Percentiles rank a stretch among this genome's conserved stretches.
Conservation (phyloP, 2,113 vertebrate genomes). For the Phalacrocorax pelagicus region DNA sequence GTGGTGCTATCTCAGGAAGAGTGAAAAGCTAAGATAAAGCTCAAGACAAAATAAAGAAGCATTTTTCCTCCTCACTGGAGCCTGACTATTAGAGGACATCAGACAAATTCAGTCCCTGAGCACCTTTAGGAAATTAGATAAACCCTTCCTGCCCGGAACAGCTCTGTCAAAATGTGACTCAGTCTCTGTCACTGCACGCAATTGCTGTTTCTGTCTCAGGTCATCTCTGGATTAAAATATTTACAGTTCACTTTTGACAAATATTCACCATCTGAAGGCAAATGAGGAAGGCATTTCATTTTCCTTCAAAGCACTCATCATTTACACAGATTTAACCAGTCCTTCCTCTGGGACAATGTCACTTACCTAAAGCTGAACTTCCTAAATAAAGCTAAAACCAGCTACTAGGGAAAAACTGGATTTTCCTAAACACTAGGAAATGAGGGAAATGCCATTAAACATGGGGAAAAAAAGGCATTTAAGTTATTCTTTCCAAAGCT, state of each 20-base stretch:
- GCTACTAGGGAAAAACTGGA: not conserved
- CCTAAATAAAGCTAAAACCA: not conserved
- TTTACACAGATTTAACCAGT: not conserved
- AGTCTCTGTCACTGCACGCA: not conserved
- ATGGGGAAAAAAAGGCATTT: not conserved
- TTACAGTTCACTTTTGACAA: conserved; percentile 8
- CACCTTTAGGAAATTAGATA: conserved; percentile 11
- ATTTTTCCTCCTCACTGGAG: not conserved
- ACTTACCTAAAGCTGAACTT: not conserved
- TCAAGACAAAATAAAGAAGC: not conserved
- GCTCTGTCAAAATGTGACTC: not conserved
- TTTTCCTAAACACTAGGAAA: not conserved
- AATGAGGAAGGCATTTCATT: not conserved
- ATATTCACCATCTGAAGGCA: not conserved
- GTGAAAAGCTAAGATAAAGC: not conserved
- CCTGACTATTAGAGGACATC: not conserved
- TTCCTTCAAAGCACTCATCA: not conserved
- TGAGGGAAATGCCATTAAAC: not conserved
- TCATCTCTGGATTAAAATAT: conserved; percentile 18
- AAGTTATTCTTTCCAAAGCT: not conserved
- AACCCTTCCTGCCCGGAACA: not conserved
- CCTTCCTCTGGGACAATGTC: not conserved
- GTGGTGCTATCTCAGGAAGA: not conserved
- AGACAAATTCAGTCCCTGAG: not conserved
- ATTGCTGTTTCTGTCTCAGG: conserved; percentile 20